phyloP scores from a whole-genome alignment of 2,888 invertebrate genomes.

The Noctua comes region DNA sequence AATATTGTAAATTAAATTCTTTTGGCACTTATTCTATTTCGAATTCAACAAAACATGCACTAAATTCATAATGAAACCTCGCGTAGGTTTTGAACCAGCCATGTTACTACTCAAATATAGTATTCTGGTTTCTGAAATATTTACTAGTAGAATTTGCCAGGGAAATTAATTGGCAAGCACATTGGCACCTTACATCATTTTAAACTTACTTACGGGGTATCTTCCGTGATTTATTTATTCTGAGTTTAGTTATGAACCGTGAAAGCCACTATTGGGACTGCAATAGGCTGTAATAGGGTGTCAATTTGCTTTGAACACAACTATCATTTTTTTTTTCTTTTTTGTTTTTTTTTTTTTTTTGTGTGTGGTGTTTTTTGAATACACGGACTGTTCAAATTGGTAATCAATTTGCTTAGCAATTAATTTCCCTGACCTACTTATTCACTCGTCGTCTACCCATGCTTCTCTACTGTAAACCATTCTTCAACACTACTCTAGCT shows the following conservation, averaged over 20 bases:
- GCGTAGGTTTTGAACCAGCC: no score
- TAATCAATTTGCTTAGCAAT: background rate
- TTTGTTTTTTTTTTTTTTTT: no score
- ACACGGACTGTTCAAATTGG: no score
- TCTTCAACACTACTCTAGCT: slow-evolving; percentile 32
- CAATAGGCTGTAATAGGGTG: no score
- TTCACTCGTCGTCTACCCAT: slow-evolving; percentile 1
- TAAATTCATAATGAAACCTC: background rate
- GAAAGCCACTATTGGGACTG: no score
- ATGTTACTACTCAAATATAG: background rate
- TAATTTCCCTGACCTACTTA: background rate
- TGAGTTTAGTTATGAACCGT: no score
- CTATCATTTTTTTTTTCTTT: no score
- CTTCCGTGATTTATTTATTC: no score
- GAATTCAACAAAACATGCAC: background rate
- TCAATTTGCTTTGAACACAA: no score
- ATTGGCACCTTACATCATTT: no score
- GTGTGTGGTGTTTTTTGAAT: no score
- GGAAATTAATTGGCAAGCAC: background rate
- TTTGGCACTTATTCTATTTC: background rate
- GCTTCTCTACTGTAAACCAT: slow-evolving; percentile 47
- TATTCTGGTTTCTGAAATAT: background rate
- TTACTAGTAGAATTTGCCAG: background rate
- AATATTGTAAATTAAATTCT: background rate
- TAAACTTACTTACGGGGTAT: no score